These are phyloP conservation scores for Apotomis betuletana DNA, from an alignment of 2,888 invertebrate genomes.

Conservation along the genomic window DNA sequence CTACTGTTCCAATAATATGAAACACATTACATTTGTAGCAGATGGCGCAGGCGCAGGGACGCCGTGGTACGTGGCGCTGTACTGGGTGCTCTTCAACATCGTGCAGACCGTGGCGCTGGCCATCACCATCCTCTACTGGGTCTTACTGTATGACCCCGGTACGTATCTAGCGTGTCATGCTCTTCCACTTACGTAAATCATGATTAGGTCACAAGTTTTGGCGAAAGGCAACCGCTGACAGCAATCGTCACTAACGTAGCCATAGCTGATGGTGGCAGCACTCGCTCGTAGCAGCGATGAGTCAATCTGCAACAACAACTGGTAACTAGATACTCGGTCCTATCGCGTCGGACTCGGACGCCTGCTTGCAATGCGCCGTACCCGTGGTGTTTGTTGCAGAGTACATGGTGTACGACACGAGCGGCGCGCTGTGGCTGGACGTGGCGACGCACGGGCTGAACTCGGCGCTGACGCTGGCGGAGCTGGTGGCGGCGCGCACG, in stretches of 20 bases:
- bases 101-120: constrained; percentile 61
- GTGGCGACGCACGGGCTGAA: constrained; percentile 84
- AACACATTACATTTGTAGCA: too few relatives aligned
- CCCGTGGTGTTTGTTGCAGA: constrained; percentile 1
- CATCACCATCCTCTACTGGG: constrained; percentile 77
- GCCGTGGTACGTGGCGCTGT: constrained; percentile 45
- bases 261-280: too few relatives aligned
- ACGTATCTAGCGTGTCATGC: not conserved
- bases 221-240: too few relatives aligned
- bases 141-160: constrained; percentile 71
- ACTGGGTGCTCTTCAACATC: constrained; percentile 50
- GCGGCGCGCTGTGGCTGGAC: constrained; percentile 64
- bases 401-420: constrained; percentile 37
- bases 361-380: too few relatives aligned
- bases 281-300: too few relatives aligned
- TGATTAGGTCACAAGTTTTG: too few relatives aligned
- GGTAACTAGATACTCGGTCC: too few relatives aligned
- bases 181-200: too few relatives aligned
- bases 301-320: too few relatives aligned
- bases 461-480: constrained; percentile 87
- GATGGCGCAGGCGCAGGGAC: not conserved
- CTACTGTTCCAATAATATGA: too few relatives aligned
- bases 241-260: too few relatives aligned
- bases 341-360: too few relatives aligned
- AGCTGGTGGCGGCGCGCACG: constrained; percentile 87